A percentile compares a stretch with the other conserved stretches of the same genome.
Conservation (phyloP, 2,113 vertebrate genomes). For the Xyrauchen texanus region DNA sequence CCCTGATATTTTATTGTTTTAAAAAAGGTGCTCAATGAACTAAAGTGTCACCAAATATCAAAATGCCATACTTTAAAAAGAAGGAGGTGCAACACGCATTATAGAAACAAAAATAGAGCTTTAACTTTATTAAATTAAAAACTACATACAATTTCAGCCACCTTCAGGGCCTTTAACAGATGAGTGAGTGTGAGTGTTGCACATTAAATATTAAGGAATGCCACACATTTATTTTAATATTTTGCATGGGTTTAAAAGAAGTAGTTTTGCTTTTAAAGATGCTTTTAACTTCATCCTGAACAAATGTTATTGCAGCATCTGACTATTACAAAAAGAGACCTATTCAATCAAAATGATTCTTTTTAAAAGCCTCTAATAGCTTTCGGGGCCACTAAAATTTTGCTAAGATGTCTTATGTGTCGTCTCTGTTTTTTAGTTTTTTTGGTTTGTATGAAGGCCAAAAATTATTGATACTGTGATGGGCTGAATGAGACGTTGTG, state of each 20-base stretch:
- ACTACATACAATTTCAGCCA: too few relatives aligned
- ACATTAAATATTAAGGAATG: too few relatives aligned
- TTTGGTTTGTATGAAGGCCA: background rate
- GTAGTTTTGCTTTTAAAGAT: background rate
- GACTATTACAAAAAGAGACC: background rate
- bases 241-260: background rate
- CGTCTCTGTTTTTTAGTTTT: too few relatives aligned
- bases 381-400: background rate
- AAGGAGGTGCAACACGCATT: too few relatives aligned
- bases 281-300: background rate
- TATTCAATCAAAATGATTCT: constrained; percentile 3
- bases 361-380: background rate
- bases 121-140: too few relatives aligned
- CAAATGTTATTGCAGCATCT: background rate
- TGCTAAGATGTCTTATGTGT: background rate
- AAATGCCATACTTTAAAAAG: too few relatives aligned
- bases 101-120: too few relatives aligned
- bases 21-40: too few relatives aligned
- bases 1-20: too few relatives aligned
- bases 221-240: background rate
- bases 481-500: constrained; percentile 27
- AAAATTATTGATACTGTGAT: constrained; percentile 6
- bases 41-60: too few relatives aligned
- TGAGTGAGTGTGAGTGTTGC: too few relatives aligned
- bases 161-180: too few relatives aligned